Evolutionary conservation across 2,888 invertebrate genomes (phyloP).

Genomic region (Lepidocyrtoides sp.): DNA sequence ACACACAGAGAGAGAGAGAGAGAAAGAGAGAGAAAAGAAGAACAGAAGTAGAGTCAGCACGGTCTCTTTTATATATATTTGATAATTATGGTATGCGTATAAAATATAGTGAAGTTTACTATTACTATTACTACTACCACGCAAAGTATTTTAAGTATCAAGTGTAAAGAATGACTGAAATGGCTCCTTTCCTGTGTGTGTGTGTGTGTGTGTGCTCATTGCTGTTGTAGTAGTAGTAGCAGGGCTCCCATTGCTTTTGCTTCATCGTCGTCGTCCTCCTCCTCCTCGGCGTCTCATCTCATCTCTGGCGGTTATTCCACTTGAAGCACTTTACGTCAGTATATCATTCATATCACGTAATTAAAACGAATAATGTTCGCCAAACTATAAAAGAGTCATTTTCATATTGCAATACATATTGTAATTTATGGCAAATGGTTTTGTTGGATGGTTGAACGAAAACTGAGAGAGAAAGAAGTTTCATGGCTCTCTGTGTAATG

Average conservation of each 20-base stretch:
- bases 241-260: slow-evolving; percentile 14
- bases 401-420: slow-evolving; percentile 81
- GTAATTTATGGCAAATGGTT: slow-evolving; percentile 81
- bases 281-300: slow-evolving; percentile 49
- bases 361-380: slow-evolving; percentile 81
- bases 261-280: slow-evolving; percentile 20
- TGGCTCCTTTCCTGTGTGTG: slow-evolving; percentile 63
- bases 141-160: slow-evolving; percentile 63
- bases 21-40: not conserved
- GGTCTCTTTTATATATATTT: slow-evolving; percentile 1
- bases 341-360: slow-evolving; percentile 81
- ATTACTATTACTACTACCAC: not conserved
- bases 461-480: slow-evolving; percentile 51
- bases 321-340: slow-evolving; percentile 80
- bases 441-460: slow-evolving; percentile 77
- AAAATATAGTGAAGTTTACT: not conserved
- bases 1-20: not conserved
- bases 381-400: slow-evolving; percentile 81
- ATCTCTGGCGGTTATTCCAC: slow-evolving; percentile 76
- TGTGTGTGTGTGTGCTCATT: slow-evolving; percentile 43
- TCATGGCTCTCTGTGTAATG: not conserved
- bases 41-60: not conserved
- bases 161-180: slow-evolving; percentile 76
- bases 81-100: not conserved
- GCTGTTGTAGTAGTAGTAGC: slow-evolving; percentile 23